Evolutionary conservation across 2,888 invertebrate genomes (phyloP), one percentile per base, ranked within the genome.

Genomic region (Pyrgus malvae): DNA sequence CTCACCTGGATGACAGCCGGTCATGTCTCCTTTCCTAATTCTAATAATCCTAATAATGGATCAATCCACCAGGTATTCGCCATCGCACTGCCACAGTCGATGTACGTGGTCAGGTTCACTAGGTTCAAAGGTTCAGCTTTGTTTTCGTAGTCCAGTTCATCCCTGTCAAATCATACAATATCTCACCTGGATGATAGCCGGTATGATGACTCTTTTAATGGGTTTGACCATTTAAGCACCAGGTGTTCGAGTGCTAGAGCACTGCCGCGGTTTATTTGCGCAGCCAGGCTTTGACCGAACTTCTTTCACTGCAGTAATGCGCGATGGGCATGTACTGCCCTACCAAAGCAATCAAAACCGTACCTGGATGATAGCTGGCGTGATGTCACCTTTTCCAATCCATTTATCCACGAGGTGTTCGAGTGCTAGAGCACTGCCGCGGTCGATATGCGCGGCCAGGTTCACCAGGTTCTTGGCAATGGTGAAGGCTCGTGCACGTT

Each of bases 341-440:
- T 11, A 7, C 2, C 12, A 14, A 16, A 35, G 14, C 16, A 23
- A 2, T 11, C 7, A 23, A 14, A 8, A 16, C 7, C 16, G 16
- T 31, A 44, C 91, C 81, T 91, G 91, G 70, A 91, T 87, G 51
- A 89, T 72, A 19, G 84, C 76, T 0, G 88, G 81, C 8, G 75
- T 78, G 60, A 91, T 74, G 57, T 90, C 89, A 0, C 83, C 90
- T 54, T 75, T 78, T n/a, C 73, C 72, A 8, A 87, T 64, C 91
- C 91, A 91, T 64, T 83, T 82, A 41, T 70, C 79, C 17, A 87
- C 73, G 29, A 91, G 77, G 48, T 83, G 86, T 11, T 83, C 74
- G 0, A 91, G 74, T 1, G 91, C 91, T 6, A 87, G 73, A 17
- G 90, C 89, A 41, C 78, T 74, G 60, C 83, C 89, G 53, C 82